phyloP scores from a whole-genome alignment of 2,113 vertebrate species.

The Polypterus senegalus region DNA sequence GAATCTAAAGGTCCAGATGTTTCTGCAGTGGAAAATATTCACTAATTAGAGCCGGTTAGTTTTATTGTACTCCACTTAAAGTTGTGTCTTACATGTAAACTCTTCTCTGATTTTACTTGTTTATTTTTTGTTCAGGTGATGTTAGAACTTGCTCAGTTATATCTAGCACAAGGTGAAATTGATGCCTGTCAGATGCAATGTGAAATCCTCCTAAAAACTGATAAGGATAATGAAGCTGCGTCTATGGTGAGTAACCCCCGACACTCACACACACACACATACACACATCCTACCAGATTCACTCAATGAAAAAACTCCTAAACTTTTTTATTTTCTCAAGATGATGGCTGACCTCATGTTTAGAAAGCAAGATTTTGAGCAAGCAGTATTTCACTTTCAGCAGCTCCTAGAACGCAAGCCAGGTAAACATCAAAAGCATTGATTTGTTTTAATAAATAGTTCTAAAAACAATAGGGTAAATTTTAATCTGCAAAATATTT shows the following conservation, averaged over 20 bases:
- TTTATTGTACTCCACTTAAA: neutral
- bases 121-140: slow-evolving; percentile 59
- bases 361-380: slow-evolving; percentile 86
- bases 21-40: too few species aligned
- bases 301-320: neutral
- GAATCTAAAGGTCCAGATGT: too few species aligned
- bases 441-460: neutral
- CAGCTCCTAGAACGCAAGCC: slow-evolving; percentile 84
- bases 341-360: slow-evolving; percentile 98
- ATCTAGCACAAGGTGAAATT: slow-evolving; percentile 70
- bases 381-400: slow-evolving; percentile 85
- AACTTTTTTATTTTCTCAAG: slow-evolving; percentile 36
- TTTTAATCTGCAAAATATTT: too few species aligned
- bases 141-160: slow-evolving; percentile 79
- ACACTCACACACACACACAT: too few species aligned
- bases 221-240: slow-evolving; percentile 80
- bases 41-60: neutral
- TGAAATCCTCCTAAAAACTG: slow-evolving; percentile 67
- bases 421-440: slow-evolving; percentile 39
- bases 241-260: slow-evolving; percentile 54
- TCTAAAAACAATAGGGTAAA: too few species aligned
- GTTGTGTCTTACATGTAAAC: too few species aligned
- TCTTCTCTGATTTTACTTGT: neutral
- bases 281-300: too few species aligned
- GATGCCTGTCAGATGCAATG: slow-evolving; percentile 83